Evolutionary conservation across 2,797 vertebrate species (phyloP), one percentile per base, ranked within the genome.

Genomic region (Tapera naevia): DNA sequence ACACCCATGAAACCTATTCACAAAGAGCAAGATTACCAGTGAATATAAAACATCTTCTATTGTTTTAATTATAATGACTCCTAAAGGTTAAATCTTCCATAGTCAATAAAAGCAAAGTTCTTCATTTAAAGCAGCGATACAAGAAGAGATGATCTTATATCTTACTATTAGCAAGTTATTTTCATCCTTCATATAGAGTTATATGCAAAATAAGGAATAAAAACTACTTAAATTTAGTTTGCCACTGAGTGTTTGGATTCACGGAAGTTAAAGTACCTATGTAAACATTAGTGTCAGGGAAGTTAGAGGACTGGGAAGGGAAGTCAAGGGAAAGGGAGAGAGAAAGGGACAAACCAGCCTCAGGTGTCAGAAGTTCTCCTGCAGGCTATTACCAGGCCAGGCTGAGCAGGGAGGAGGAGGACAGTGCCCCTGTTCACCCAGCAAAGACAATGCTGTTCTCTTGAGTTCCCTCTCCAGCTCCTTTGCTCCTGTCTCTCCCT

Each of bases 211-310:
- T 91, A 64, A 12, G 4, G 60, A 25, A 8, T 9, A 53, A 87
- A 91, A 57, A 4, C 3, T 30, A 19, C 2, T 10, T 10, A 41
- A 22, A 57, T 35, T 46, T 22, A 17, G 5, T 32, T 86, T 72
- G n/a, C 81, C 81, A 32, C 18, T 16, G 39, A 73, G 11, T 48
- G 4, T 5, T 58, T 62, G 25, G n/a, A 46, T 27, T 73, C 11
- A 13, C 19, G 1, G 3, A 24, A 6, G 3, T 58, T 54, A 41
- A 85, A 72, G 2, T 39, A 19, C 23, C 25, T 25, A 1, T 2
- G 3, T 15, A 33, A 58, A 46, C 0, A 0, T 32, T 22, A 25
- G 22, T 23, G 19, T 45, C 28, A 33, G 27, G 39, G 18, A 46
- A 74, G 8, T 6, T 25, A 53, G 9, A n/a, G 12, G 32, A 33